phyloP scores from a whole-genome alignment of 92 coral and sea anemone genomes.

The Phenganax marumi region DNA sequence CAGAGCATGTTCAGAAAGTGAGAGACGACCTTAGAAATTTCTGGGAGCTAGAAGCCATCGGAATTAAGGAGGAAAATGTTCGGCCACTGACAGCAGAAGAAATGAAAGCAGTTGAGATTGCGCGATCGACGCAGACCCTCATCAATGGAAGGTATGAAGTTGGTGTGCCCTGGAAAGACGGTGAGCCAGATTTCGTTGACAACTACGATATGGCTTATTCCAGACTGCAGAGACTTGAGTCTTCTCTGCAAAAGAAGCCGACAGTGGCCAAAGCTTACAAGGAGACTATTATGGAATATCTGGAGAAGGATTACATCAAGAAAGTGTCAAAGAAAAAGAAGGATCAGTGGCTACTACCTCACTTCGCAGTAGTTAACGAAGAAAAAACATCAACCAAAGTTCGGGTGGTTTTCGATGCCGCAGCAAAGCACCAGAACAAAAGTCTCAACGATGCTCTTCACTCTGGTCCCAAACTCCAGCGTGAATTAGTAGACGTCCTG shows the following conservation, averaged over 20 bases:
- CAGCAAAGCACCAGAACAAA: conserved; percentile 26
- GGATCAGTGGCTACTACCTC: conserved; percentile 12
- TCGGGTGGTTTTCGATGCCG: conserved; percentile 13
- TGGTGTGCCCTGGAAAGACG: conserved; percentile 51
- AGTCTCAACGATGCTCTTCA: conserved; percentile 50
- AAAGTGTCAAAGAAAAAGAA: conserved; percentile 27
- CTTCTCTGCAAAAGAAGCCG: conserved; percentile 33
- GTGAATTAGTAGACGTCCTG: conserved; percentile 44
- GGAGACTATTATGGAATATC: conserved; percentile 44
- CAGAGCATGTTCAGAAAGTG: conserved; percentile 22
- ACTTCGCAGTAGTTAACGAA: conserved; percentile 16
- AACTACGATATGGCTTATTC: conserved; percentile 44
- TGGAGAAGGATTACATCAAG: conserved; percentile 45
- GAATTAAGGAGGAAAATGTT: conserved; percentile 40
- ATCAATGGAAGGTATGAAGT: conserved; percentile 34
- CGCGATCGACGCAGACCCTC: conserved; percentile 11
- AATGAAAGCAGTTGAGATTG: conserved; percentile 33
- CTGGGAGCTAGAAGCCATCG: conserved; percentile 53
- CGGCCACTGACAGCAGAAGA: conserved; percentile 31
- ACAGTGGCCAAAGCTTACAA: conserved; percentile 39
- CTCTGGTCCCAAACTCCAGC: conserved; percentile 56
- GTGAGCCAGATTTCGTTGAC: conserved; percentile 48
- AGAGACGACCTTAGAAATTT: conserved; percentile 33
- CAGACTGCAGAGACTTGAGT: not conserved
- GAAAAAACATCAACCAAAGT: conserved; percentile 10